A percentile compares a stretch with the other conserved stretches of the same genome.
Conservation (phyloP, 30 jellyfish, hydroid and myxozoan species). For the Clytia hemisphaerica region DNA sequence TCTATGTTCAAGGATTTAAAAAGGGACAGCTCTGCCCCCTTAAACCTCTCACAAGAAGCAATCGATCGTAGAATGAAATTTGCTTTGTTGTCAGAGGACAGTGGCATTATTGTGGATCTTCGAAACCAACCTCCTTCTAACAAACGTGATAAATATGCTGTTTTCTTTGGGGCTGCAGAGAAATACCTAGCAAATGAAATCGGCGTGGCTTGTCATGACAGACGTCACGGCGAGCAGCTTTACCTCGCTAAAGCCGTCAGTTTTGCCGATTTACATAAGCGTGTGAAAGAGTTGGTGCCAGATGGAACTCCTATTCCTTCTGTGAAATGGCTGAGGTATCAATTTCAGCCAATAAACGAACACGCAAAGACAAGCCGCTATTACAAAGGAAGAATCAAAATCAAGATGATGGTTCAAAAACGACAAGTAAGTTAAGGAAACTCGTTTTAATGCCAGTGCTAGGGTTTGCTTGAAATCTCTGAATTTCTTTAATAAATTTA, state of each 20-base stretch:
- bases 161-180: not conserved
- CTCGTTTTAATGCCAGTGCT: no score
- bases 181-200: no score
- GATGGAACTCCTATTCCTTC: constrained; percentile 39
- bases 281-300: constrained; percentile 15
- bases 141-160: not conserved
- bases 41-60: not conserved
- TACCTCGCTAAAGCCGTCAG: constrained; percentile 33
- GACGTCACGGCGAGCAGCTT: constrained; percentile 10
- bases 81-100: not conserved
- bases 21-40: not conserved
- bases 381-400: constrained; percentile 21
- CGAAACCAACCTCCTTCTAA: not conserved
- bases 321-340: constrained; percentile 22
- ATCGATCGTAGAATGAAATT: not conserved
- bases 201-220: constrained; percentile 2
- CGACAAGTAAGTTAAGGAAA: not conserved
- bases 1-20: not conserved
- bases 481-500: no score
- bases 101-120: not conserved
- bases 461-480: no score
- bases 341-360: constrained; percentile 10
- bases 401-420: constrained; percentile 3
- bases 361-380: not conserved
- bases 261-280: constrained; percentile 10